phyloP scores from a whole-genome alignment of 2,797 vertebrate genomes.

The Cryptoprocta ferox region DNA sequence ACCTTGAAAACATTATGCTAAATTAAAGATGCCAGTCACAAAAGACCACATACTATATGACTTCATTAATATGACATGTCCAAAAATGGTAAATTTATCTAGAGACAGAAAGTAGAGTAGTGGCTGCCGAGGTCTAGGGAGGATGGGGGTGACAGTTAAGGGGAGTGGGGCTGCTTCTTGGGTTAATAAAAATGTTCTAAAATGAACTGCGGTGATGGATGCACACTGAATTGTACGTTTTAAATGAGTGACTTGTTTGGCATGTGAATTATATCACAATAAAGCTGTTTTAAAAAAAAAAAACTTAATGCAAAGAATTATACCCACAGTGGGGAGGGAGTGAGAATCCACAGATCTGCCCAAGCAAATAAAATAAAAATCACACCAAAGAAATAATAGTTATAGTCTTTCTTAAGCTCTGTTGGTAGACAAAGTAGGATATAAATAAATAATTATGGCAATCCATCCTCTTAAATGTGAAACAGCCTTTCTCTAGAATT shows the following conservation, averaged over 20 bases:
- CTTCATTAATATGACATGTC: neutral
- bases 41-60: neutral
- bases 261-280: neutral
- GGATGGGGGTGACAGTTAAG: neutral
- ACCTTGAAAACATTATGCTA: neutral
- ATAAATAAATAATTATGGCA: neutral
- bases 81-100: neutral
- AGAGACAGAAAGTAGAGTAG: neutral
- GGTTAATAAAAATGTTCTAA: constrained; percentile 11
- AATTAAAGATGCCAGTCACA: neutral
- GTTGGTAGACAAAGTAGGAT: neutral
- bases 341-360: constrained; percentile 1
- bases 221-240: neutral
- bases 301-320: neutral
- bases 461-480: neutral
- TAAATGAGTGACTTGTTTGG: neutral
- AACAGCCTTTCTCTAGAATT: neutral
- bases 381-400: neutral
- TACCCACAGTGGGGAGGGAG: neutral
- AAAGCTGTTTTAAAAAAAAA: neutral
- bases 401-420: neutral
- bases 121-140: neutral
- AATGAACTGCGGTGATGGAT: neutral
- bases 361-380: neutral
- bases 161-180: neutral